Evolutionary conservation across 2,888 invertebrate genomes (phyloP).

Genomic region (Volucella inflata): DNA sequence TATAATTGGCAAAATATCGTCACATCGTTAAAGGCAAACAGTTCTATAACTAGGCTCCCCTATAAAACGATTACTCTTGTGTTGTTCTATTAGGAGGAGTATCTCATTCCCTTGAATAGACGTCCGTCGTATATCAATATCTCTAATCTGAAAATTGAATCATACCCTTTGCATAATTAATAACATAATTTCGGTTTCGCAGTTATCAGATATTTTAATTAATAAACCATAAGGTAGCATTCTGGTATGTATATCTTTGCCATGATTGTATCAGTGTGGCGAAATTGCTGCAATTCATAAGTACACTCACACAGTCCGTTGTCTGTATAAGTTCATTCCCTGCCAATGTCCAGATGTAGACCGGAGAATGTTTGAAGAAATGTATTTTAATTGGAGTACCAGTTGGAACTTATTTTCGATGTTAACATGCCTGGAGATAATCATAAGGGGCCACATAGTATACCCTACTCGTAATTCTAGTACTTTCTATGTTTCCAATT

Average conservation of each 20-base stretch:
- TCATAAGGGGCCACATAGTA: conserved; percentile 20
- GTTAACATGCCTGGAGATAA: conserved; percentile 32
- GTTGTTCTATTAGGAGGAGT: too few species aligned
- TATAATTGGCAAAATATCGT: too few species aligned
- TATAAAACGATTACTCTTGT: too few species aligned
- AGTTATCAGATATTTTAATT: conserved; percentile 58
- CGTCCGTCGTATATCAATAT: not conserved
- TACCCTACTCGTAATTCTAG: too few species aligned
- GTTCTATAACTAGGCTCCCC: too few species aligned
- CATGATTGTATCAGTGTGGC: too few species aligned
- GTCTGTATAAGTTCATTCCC: conserved; percentile 46
- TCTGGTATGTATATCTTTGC: not conserved
- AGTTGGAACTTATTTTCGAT: conserved; percentile 52
- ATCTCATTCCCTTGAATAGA: too few species aligned
- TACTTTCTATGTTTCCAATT: too few species aligned
- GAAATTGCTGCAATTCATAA: not conserved
- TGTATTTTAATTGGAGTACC: conserved; percentile 55
- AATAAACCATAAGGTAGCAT: conserved; percentile 50
- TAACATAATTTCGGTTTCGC: conserved; percentile 50
- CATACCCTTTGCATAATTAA: conserved; percentile 57
- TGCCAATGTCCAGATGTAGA: conserved; percentile 2
- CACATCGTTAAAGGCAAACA: too few species aligned
- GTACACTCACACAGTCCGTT: not conserved
- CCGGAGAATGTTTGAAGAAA: conserved; percentile 23
- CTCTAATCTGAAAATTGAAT: conserved; percentile 22